phyloP scores from a whole-genome alignment of 2,113 vertebrate genomes.

The Noctilio leporinus region DNA sequence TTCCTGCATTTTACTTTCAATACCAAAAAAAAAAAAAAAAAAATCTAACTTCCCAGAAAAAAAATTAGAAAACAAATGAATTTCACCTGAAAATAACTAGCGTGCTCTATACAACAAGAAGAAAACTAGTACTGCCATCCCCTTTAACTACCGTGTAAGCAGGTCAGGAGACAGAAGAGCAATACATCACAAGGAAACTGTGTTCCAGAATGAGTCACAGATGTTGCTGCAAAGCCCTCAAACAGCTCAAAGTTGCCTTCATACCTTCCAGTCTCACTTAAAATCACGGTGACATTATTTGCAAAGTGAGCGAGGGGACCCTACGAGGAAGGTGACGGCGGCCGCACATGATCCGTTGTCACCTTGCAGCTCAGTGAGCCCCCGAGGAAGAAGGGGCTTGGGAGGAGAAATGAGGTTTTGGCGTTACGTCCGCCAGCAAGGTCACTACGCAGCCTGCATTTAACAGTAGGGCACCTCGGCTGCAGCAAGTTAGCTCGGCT shows the following conservation, averaged over 20 bases:
- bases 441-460: slow-evolving; percentile 91
- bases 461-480: slow-evolving; percentile 89
- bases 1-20: neutral
- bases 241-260: slow-evolving; percentile 73
- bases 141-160: neutral
- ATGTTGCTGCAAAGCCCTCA: slow-evolving; percentile 70
- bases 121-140: neutral
- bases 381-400: slow-evolving; percentile 88
- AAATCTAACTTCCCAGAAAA: neutral
- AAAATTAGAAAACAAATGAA: neutral
- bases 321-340: slow-evolving; percentile 70
- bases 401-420: slow-evolving; percentile 89
- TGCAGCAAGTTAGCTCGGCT: slow-evolving; percentile 89
- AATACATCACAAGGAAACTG: slow-evolving; percentile 50
- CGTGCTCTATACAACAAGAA: neutral
- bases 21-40: neutral
- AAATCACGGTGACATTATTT: slow-evolving; percentile 80
- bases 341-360: slow-evolving; percentile 87
- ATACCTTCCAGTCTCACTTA: slow-evolving; percentile 74
- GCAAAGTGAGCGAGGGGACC: slow-evolving; percentile 81
- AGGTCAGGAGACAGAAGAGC: neutral
- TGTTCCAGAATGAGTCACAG: slow-evolving; percentile 65
- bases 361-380: slow-evolving; percentile 89
- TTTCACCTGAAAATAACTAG: neutral
- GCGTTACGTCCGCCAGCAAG: slow-evolving; percentile 88